These are phyloP conservation scores for Ostrea denselamellosa DNA, from an alignment of 1,140 invertebrate genomes.

Conservation along the genomic window DNA sequence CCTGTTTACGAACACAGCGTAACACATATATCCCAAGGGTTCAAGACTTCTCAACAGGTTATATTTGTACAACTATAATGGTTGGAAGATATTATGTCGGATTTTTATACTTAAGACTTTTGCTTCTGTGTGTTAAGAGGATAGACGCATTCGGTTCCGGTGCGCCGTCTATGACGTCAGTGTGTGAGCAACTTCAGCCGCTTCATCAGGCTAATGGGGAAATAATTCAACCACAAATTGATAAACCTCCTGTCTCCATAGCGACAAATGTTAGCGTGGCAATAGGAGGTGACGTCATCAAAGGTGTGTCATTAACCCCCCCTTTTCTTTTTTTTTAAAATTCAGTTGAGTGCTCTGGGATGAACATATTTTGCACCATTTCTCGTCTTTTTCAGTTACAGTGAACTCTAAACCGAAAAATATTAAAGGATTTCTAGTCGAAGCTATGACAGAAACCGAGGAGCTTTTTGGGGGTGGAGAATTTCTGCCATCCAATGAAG, in stretches of 20 bases:
- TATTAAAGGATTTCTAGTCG: background rate
- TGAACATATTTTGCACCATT: background rate
- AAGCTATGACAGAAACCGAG: background rate
- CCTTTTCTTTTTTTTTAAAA: background rate
- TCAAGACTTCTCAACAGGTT: no score
- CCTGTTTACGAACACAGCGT: no score
- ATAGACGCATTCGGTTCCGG: background rate
- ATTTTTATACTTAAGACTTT: background rate
- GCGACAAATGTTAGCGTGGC: background rate
- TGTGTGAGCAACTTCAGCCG: constrained; percentile 1
- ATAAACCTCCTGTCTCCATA: background rate
- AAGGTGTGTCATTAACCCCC: background rate
- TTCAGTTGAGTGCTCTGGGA: background rate
- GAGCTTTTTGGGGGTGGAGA: background rate
- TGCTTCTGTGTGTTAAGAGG: background rate
- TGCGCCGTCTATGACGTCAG: constrained; percentile 22
- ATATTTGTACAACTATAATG: background rate
- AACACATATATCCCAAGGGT: no score
- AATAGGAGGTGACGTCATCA: background rate
- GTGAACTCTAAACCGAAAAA: background rate
- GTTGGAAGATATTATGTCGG: background rate
- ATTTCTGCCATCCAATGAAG: background rate
- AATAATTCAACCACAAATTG: constrained; percentile 15
- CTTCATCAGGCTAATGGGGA: background rate
- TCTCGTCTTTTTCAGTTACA: constrained; percentile 5